phyloP scores from a whole-genome alignment of 1,140 invertebrate species.

The Heliconius melpomene region DNA sequence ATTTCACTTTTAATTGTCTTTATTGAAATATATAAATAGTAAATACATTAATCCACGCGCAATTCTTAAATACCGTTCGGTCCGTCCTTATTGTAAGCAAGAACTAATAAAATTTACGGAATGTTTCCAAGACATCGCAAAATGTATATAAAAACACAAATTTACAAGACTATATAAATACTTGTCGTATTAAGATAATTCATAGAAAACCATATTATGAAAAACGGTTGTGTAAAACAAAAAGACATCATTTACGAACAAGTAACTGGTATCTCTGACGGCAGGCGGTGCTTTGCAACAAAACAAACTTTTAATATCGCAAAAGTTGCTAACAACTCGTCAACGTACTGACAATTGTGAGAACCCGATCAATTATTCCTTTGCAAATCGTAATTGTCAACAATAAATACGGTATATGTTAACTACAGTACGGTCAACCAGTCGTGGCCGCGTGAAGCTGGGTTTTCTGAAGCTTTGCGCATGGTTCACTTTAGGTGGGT shows the following conservation, averaged over 20 bases:
- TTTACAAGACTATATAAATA: conserved; percentile 62
- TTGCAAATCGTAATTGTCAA: conserved; percentile 77
- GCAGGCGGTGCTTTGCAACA: conserved; percentile 58
- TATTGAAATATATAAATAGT: background rate
- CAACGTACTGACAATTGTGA: conserved; percentile 76
- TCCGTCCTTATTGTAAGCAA: conserved; percentile 40
- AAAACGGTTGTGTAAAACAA: conserved; percentile 59
- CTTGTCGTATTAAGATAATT: conserved; percentile 75
- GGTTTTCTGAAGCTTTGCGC: too few species aligned
- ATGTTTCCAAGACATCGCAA: conserved; percentile 55
- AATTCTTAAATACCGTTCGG: conserved; percentile 60
- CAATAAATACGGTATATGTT: conserved; percentile 71
- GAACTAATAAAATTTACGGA: conserved; percentile 52
- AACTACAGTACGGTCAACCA: conserved; percentile 41
- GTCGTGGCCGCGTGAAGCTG: too few species aligned
- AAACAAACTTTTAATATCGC: conserved; percentile 59
- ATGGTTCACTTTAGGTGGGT: too few species aligned
- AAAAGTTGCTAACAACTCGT: conserved; percentile 71
- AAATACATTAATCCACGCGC: conserved; percentile 7
- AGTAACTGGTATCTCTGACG: conserved; percentile 54
- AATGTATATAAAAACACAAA: conserved; percentile 56
- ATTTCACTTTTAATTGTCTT: background rate
- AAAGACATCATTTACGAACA: conserved; percentile 54
- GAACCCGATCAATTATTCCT: conserved; percentile 78
- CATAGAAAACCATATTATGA: conserved; percentile 54